These are phyloP conservation scores for Koerneria pararmatus DNA, from an alignment of 2,888 invertebrate genomes.

Conservation along the genomic window DNA sequence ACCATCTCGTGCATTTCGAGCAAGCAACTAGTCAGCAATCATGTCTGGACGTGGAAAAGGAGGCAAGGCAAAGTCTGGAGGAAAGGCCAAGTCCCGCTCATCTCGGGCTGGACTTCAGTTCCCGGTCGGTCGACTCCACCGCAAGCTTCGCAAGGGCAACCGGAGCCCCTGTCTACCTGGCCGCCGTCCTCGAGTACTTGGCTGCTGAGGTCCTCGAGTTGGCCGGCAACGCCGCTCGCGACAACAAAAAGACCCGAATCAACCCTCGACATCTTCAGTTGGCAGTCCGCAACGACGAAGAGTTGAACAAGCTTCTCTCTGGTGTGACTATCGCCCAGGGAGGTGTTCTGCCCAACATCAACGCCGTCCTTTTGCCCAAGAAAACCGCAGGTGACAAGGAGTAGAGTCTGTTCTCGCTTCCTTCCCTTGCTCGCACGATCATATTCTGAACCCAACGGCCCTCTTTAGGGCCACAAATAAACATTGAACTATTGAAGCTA, in stretches of 20 bases:
- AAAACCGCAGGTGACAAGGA: slow-evolving; percentile 48
- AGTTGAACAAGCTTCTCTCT: slow-evolving; percentile 49
- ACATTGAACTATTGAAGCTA: too few species aligned
- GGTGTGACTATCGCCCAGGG: slow-evolving; percentile 80
- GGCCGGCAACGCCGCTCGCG: slow-evolving; percentile 64
- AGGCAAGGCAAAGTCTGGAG: slow-evolving; percentile 66
- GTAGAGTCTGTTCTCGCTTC: slow-evolving; percentile 24
- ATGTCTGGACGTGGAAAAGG: slow-evolving; percentile 80
- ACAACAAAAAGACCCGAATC: slow-evolving; percentile 63
- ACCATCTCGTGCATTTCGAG: too few species aligned
- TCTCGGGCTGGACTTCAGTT: slow-evolving; percentile 58
- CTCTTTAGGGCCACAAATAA: slow-evolving; percentile 52
- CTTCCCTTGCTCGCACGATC: too few species aligned
- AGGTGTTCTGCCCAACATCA: slow-evolving; percentile 69
- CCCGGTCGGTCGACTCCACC: slow-evolving; percentile 58
- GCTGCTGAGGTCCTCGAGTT: slow-evolving; percentile 60
- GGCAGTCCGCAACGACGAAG: slow-evolving; percentile 48
- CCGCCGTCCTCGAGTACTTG: slow-evolving; percentile 51
- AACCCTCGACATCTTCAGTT: slow-evolving; percentile 59
- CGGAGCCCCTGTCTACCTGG: slow-evolving; percentile 51
- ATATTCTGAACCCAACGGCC: slow-evolving; percentile 52
- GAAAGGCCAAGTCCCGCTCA: slow-evolving; percentile 51
- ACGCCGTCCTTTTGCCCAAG: slow-evolving; percentile 57
- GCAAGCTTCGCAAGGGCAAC: slow-evolving; percentile 53
- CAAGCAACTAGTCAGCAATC: too few species aligned